These are phyloP conservation scores for Phalacrocorax carbo DNA, from an alignment of 2,113 vertebrate species.

Conservation along the genomic window DNA sequence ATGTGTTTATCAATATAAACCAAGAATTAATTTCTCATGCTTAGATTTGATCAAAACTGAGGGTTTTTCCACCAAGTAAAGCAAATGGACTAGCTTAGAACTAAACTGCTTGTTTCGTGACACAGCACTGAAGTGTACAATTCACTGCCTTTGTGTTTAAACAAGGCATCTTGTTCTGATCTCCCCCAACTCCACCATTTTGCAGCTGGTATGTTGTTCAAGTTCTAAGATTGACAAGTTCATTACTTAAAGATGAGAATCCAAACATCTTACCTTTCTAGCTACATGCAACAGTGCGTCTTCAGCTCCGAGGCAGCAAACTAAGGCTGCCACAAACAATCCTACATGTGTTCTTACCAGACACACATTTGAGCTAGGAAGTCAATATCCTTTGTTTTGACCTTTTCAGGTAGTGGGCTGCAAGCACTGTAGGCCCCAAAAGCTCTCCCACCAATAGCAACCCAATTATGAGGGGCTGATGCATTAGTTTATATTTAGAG, in stretches of 20 bases:
- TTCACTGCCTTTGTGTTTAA: not conserved
- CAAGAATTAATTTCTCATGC: not conserved
- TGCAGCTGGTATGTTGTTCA: not conserved
- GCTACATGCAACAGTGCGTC: not conserved
- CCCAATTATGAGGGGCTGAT: fast-evolving
- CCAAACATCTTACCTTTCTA: not conserved
- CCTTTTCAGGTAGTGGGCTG: not conserved
- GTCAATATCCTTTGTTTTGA: not conserved
- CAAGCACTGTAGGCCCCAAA: not conserved
- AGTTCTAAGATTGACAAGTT: not conserved
- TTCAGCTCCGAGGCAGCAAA: not conserved
- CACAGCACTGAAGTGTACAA: fast-evolving
- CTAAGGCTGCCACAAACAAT: not conserved
- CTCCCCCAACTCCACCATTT: not conserved
- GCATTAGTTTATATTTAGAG: not conserved
- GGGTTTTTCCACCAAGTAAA: not conserved
- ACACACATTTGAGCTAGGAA: not conserved
- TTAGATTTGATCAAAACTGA: not conserved
- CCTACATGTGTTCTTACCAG: not conserved
- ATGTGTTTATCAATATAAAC: not conserved
- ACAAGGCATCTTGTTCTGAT: not conserved
- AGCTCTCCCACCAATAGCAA: not conserved
- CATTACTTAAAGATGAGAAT: not conserved
- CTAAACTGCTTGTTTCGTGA: not conserved
- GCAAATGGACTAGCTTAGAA: not conserved